Evolutionary conservation across 1,140 invertebrate species (phyloP).

Genomic region (Choristoneura fumiferana): DNA sequence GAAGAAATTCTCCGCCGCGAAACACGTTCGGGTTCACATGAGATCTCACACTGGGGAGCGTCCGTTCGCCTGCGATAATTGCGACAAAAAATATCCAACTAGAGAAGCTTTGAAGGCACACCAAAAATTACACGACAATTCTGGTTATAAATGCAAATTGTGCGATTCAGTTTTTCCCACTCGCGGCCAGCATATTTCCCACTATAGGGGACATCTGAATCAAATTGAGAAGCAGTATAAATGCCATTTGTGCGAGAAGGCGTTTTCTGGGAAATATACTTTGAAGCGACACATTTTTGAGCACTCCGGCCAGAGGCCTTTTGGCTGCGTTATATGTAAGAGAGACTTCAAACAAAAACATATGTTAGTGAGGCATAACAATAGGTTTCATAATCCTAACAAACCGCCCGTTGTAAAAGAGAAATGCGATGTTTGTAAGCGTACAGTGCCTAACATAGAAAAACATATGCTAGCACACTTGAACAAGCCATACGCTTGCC

Average conservation of each 20-base stretch:
- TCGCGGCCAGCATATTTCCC: neutral
- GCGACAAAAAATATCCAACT: neutral
- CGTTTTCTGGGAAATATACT: slow-evolving; percentile 7
- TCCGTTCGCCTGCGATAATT: neutral
- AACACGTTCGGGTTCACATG: slow-evolving; percentile 20
- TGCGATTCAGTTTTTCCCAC: neutral
- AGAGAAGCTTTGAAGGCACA: neutral
- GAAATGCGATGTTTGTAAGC: slow-evolving; percentile 12
- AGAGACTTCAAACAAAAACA: neutral
- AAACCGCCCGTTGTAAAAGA: neutral
- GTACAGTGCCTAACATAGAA: slow-evolving; percentile 3
- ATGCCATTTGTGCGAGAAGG: slow-evolving; percentile 9
- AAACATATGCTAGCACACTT: slow-evolving; percentile 4
- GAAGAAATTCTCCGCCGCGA: slow-evolving; percentile 21
- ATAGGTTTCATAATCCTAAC: neutral
- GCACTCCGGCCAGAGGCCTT: neutral
- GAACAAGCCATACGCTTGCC: slow-evolving; percentile 6
- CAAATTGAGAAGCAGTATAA: neutral
- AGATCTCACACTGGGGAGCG: slow-evolving; percentile 10
- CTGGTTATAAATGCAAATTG: neutral
- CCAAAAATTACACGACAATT: neutral
- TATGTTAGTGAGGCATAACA: neutral
- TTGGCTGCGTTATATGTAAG: neutral
- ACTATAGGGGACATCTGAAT: slow-evolving; percentile 4
- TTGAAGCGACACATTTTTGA: neutral